These are phyloP conservation scores for Ctenodactylus gundi DNA, from an alignment of 2,113 vertebrate genomes.

Conservation along the genomic window DNA sequence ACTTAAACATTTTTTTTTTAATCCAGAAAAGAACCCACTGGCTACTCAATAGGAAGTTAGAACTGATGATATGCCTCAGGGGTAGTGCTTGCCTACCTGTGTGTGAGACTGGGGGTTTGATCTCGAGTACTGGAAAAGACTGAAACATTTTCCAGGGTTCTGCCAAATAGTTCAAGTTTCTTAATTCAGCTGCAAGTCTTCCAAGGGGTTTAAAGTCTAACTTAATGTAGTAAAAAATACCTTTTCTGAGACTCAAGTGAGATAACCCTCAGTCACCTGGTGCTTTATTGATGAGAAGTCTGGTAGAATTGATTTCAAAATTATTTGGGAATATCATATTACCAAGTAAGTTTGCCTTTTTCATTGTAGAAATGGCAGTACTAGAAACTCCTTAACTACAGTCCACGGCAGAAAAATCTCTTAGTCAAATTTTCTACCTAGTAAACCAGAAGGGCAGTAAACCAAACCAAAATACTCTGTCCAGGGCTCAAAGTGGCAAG, in stretches of 20 bases:
- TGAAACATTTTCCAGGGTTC: not conserved
- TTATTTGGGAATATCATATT: not conserved
- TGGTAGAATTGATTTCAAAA: not conserved
- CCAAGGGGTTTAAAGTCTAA: not conserved
- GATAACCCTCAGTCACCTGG: not conserved
- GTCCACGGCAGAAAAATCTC: not conserved
- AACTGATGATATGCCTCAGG: not conserved
- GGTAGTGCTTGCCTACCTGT: not conserved
- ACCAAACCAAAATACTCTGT: not conserved
- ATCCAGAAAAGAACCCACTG: not conserved
- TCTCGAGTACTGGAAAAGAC: not conserved
- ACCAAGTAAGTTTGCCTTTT: not conserved
- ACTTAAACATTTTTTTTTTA: not conserved
- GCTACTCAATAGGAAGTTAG: not conserved
- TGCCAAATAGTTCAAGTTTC: not conserved
- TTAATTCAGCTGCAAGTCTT: not conserved
- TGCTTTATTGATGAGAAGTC: not conserved
- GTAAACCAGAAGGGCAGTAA: not conserved
- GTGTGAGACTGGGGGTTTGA: not conserved
- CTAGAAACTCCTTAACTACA: not conserved
- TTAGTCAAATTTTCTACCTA: not conserved
- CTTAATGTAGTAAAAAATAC: not conserved
- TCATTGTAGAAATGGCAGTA: not conserved
- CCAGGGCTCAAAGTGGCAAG: not conserved
- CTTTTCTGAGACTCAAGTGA: not conserved